Evolutionary conservation across 2,797 vertebrate species (phyloP).

Genomic region (Carapus acus): DNA sequence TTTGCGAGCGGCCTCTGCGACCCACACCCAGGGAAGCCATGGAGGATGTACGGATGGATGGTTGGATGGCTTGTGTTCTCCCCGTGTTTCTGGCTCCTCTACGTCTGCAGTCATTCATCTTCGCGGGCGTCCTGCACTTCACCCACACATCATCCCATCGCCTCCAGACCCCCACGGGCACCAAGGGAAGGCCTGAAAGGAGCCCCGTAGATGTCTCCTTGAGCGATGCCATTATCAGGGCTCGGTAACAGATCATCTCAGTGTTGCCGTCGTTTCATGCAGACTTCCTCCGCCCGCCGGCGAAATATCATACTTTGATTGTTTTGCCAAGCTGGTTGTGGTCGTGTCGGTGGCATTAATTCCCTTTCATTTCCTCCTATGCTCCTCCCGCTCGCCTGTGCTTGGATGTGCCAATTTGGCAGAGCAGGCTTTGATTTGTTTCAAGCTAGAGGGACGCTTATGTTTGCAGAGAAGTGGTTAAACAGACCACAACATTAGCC

Average conservation of each 20-base stretch:
- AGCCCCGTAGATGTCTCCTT: constrained; percentile 24
- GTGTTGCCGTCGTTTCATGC: too few species aligned
- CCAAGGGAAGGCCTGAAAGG: constrained; percentile 21
- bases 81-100: constrained; percentile 36
- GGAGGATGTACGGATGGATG: too few species aligned
- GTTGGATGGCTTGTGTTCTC: constrained; percentile 2
- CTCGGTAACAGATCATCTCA: constrained; percentile 58
- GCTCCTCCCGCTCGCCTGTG: constrained; percentile 25
- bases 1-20: too few species aligned
- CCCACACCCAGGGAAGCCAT: too few species aligned
- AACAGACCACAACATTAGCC: neutral
- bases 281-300: too few species aligned
- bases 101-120: constrained; percentile 46
- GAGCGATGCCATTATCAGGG: constrained; percentile 54
- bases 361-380: constrained; percentile 12
- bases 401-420: constrained; percentile 21
- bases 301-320: constrained; percentile 52
- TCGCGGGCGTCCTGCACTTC: constrained; percentile 50
- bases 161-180: constrained; percentile 29
- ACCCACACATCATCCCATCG: constrained; percentile 41
- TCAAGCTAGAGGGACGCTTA: constrained; percentile 6
- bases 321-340: constrained; percentile 56
- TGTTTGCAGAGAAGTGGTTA: neutral
- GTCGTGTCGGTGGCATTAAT: constrained; percentile 40
- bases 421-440: constrained; percentile 8